These are phyloP conservation scores for Seira sanloemensis DNA, from an alignment of 2,888 invertebrate species.

Conservation along the genomic window DNA sequence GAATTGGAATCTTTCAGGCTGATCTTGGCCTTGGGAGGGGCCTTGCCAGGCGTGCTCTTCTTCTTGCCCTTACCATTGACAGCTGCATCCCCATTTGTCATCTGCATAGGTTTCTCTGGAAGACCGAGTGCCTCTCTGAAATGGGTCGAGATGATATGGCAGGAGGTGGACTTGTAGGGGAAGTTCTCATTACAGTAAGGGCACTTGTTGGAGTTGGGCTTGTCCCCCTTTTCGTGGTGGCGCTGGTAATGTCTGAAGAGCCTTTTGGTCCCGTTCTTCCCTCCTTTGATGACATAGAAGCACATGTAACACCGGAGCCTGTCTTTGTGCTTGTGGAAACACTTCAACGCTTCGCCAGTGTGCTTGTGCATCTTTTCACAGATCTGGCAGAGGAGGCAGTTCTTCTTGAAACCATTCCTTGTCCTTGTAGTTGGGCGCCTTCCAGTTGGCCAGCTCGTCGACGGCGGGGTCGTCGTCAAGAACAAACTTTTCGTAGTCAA, in stretches of 20 bases:
- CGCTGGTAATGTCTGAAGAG: constrained; percentile 66
- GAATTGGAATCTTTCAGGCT: too few species aligned
- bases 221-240: constrained; percentile 51
- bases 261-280: constrained; percentile 52
- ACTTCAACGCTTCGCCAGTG: constrained; percentile 29
- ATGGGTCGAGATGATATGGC: constrained; percentile 68
- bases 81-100: neutral
- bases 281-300: constrained; percentile 55
- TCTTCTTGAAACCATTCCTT: constrained; percentile 43
- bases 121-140: constrained; percentile 44
- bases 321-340: constrained; percentile 42
- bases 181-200: constrained; percentile 57
- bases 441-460: neutral
- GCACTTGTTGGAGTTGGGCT: constrained; percentile 54
- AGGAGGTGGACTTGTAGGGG: constrained; percentile 65
- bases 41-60: neutral
- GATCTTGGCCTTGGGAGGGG: too few species aligned
- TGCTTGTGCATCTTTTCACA: constrained; percentile 18
- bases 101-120: constrained; percentile 7
- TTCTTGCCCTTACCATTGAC: constrained; percentile 13
- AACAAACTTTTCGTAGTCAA: neutral
- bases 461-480: constrained; percentile 6
- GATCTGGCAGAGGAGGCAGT: constrained; percentile 43
- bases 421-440: constrained; percentile 34
- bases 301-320: constrained; percentile 67